phyloP scores from a whole-genome alignment of 2,888 invertebrate genomes.

The Dendrolimus houi region DNA sequence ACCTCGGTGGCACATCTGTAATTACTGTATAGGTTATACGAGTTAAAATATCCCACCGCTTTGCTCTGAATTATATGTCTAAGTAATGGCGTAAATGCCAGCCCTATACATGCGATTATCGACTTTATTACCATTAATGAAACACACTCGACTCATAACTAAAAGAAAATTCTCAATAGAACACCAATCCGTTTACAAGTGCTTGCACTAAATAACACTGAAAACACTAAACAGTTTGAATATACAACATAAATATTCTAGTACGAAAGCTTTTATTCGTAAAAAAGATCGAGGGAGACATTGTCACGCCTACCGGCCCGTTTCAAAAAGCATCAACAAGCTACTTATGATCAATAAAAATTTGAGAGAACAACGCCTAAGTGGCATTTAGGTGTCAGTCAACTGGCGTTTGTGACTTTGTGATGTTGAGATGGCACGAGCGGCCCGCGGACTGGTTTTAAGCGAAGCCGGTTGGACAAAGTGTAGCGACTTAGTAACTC shows the following conservation, averaged over 20 bases:
- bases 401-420: constrained; percentile 60
- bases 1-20: constrained; percentile 64
- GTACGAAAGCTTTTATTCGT: background rate
- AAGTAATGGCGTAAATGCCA: constrained; percentile 33
- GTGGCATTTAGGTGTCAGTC: constrained; percentile 73
- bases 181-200: constrained; percentile 13
- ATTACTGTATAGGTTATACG: constrained; percentile 59
- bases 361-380: constrained; percentile 65
- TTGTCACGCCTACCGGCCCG: constrained; percentile 24
- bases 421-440: constrained; percentile 20
- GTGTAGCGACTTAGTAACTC: constrained; percentile 61
- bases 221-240: constrained; percentile 8
- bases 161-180: constrained; percentile 12
- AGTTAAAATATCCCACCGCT: constrained; percentile 58
- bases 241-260: background rate
- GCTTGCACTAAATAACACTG: constrained; percentile 13
- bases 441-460: constrained; percentile 47
- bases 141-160: constrained; percentile 12
- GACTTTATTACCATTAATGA: constrained; percentile 31
- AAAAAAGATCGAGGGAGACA: constrained; percentile 2
- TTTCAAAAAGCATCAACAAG: constrained; percentile 46
- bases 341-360: constrained; percentile 67
- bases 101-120: constrained; percentile 32
- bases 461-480: constrained; percentile 64
- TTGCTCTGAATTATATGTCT: constrained; percentile 42